Percentiles rank a stretch among this genome's conserved stretches.
Evolutionary conservation across 2,113 vertebrate genomes (phyloP).

Genomic region (Diglossa brunneiventris): DNA sequence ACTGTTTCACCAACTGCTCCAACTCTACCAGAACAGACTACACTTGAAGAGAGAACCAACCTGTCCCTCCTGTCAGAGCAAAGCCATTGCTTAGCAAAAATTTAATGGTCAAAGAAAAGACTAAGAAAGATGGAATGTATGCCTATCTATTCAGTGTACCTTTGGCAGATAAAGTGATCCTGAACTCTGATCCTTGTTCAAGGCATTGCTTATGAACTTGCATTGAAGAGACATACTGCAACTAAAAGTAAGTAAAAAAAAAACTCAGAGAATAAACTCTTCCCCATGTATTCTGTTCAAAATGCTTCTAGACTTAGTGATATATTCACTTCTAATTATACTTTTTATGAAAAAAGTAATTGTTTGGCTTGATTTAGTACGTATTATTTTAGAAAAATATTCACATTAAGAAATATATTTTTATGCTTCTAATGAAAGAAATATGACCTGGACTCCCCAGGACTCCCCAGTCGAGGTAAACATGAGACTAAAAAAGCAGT

Average conservation of each 20-base stretch:
- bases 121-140: background rate
- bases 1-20: background rate
- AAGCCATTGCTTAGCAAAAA: background rate
- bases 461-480: rapidly evolving
- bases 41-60: background rate
- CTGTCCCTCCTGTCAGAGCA: background rate
- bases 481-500: background rate
- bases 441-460: background rate
- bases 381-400: background rate
- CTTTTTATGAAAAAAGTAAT: background rate
- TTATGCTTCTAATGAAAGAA: background rate
- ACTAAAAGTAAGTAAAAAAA: background rate
- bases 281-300: background rate
- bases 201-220: background rate
- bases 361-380: background rate
- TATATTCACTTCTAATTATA: background rate
- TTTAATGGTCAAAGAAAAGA: background rate
- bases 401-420: background rate
- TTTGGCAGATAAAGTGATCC: background rate
- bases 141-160: background rate
- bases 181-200: background rate
- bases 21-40: background rate
- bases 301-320: background rate
- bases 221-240: background rate
- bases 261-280: background rate